phyloP scores from a whole-genome alignment of 2,888 invertebrate species.

The Microplitis deprimator region DNA sequence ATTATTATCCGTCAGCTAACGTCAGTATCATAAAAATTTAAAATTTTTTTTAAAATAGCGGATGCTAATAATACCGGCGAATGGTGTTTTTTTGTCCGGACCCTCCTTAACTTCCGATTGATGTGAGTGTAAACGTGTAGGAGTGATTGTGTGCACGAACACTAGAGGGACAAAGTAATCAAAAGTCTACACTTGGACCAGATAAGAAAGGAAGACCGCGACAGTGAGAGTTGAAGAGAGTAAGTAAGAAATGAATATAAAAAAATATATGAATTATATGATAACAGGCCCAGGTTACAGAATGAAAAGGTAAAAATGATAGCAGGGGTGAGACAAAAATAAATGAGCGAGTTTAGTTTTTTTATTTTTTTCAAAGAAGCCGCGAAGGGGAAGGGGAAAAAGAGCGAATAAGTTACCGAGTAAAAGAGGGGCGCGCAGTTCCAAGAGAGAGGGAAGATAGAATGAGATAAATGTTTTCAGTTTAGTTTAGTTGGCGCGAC shows the following conservation, averaged over 20 bases:
- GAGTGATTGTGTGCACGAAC: not conserved
- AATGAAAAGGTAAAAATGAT: no score
- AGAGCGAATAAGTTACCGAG: no score
- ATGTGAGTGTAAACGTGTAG: not conserved
- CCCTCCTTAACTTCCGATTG: conserved; percentile 10
- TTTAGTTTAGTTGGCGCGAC: conserved; percentile 6
- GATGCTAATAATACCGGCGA: not conserved
- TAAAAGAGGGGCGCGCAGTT: not conserved
- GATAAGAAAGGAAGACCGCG: no score
- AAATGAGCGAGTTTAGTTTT: no score
- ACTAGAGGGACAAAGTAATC: not conserved
- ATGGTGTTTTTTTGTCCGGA: not conserved
- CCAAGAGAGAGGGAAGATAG: not conserved
- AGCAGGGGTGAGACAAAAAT: no score
- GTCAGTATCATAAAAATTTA: no score
- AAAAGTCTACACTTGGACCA: not conserved
- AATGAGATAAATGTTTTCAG: not conserved
- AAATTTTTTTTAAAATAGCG: not conserved
- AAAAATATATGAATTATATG: not conserved
- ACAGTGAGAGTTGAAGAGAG: not conserved
- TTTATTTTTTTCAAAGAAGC: no score
- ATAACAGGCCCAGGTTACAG: no score
- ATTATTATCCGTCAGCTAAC: no score
- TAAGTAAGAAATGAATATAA: not conserved
- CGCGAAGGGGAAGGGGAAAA: no score